phyloP scores from a whole-genome alignment of 2,113 vertebrate genomes.

The Cercopithecus mona region DNA sequence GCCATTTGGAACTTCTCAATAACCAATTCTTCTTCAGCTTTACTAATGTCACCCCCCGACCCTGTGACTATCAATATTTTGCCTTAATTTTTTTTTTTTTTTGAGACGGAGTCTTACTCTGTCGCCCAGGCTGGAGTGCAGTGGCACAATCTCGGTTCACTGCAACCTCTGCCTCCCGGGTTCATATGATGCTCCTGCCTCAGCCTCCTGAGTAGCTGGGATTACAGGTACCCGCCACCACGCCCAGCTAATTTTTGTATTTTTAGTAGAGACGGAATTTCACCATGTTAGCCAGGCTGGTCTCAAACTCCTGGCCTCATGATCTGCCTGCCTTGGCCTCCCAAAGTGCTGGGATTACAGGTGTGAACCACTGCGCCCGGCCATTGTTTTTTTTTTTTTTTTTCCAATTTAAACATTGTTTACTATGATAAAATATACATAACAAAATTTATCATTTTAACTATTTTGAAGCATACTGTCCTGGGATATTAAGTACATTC shows the following conservation, averaged over 20 bases:
- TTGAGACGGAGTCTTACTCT: fast-evolving
- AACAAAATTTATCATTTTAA: not conserved
- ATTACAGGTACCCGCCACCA: too few relatives aligned
- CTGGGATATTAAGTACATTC: not conserved
- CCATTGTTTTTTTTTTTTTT: too few relatives aligned
- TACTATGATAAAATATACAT: not conserved
- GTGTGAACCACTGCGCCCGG: not conserved
- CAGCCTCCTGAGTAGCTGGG: too few relatives aligned
- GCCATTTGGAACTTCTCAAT: not conserved
- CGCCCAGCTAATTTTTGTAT: too few relatives aligned
- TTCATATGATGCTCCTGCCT: too few relatives aligned
- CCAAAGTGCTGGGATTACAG: not conserved
- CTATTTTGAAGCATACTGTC: not conserved
- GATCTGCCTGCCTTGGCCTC: too few relatives aligned
- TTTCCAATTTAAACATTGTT: not conserved
- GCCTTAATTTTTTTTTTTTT: not conserved
- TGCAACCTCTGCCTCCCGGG: too few relatives aligned
- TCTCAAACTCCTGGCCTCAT: too few relatives aligned
- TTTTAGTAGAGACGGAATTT: too few relatives aligned
- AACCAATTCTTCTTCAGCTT: not conserved
- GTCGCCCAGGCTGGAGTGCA: too few relatives aligned
- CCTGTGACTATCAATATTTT: not conserved
- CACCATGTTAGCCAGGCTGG: too few relatives aligned
- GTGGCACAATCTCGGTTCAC: too few relatives aligned
- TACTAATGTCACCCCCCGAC: fast-evolving